These are phyloP conservation scores for Catocala nupta DNA, from an alignment of 2,888 invertebrate genomes.

Conservation along the genomic window DNA sequence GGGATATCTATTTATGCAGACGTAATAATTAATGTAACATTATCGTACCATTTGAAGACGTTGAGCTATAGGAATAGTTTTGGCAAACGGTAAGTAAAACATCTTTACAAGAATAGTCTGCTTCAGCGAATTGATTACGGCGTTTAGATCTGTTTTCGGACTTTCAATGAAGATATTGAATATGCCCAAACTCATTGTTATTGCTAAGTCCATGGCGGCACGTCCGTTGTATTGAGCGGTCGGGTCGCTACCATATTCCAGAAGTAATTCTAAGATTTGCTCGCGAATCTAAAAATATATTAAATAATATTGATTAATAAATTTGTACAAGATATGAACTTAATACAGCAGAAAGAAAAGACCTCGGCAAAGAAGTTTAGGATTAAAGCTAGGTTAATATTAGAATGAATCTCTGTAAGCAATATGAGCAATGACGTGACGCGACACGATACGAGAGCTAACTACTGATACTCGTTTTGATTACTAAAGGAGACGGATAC, in stretches of 20 bases:
- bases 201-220: constrained; percentile 68
- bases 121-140: constrained; percentile 66
- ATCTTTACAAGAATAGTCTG: constrained; percentile 74
- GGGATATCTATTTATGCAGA: neutral
- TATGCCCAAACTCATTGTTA: constrained; percentile 59
- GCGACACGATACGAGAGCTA: no score
- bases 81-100: constrained; percentile 67
- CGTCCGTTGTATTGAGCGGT: constrained; percentile 63
- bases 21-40: neutral
- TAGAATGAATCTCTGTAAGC: no score
- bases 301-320: neutral
- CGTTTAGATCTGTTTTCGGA: constrained; percentile 68
- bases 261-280: constrained; percentile 65
- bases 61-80: constrained; percentile 53
- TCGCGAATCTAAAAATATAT: constrained; percentile 59
- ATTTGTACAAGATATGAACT: no score
- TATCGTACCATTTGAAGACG: constrained; percentile 65
- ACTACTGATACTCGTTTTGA: no score
- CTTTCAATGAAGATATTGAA: constrained; percentile 69
- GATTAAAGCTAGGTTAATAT: no score
- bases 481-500: no score
- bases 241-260: constrained; percentile 68
- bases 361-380: no score
- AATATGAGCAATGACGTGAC: no score
- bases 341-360: no score